These are phyloP conservation scores for Poecilia velifera DNA, from an alignment of 2,797 vertebrate genomes.

Conservation along the genomic window DNA sequence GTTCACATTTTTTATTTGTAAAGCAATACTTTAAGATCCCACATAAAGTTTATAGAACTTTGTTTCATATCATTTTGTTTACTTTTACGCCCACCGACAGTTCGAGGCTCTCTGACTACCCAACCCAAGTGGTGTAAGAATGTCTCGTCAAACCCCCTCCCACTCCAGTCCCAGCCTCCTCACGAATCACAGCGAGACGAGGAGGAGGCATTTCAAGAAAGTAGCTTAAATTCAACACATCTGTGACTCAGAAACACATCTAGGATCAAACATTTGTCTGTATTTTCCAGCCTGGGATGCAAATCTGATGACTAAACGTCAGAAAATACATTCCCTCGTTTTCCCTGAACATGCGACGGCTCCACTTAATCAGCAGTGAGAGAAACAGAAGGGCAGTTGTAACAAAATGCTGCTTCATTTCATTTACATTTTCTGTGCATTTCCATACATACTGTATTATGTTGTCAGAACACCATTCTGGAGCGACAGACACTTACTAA, in stretches of 20 bases:
- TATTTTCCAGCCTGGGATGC: slow-evolving; percentile 13
- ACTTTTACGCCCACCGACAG: neutral
- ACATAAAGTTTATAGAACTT: neutral
- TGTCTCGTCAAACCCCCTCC: neutral
- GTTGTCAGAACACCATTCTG: neutral
- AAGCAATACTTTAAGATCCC: neutral
- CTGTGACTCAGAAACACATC: neutral
- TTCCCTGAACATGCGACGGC: slow-evolving; percentile 2
- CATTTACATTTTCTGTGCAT: slow-evolving; percentile 2
- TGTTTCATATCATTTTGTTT: neutral
- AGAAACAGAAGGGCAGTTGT: slow-evolving; percentile 8
- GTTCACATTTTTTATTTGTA: neutral
- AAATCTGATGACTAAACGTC: neutral
- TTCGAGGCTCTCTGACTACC: neutral
- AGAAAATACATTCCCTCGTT: slow-evolving; percentile 28
- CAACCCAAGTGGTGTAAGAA: neutral
- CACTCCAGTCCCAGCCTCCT: neutral
- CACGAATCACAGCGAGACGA: neutral
- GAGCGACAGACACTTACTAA: neutral
- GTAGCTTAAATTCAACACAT: neutral
- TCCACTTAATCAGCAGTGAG: neutral
- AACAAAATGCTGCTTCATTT: slow-evolving; percentile 9
- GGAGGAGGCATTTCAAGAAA: neutral
- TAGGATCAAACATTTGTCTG: slow-evolving; percentile 19
- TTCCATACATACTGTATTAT: neutral